Percentiles rank a stretch among this genome's conserved stretches.
Evolutionary conservation across 1,140 invertebrate genomes (phyloP).

Genomic region (Achatina immaculata): DNA sequence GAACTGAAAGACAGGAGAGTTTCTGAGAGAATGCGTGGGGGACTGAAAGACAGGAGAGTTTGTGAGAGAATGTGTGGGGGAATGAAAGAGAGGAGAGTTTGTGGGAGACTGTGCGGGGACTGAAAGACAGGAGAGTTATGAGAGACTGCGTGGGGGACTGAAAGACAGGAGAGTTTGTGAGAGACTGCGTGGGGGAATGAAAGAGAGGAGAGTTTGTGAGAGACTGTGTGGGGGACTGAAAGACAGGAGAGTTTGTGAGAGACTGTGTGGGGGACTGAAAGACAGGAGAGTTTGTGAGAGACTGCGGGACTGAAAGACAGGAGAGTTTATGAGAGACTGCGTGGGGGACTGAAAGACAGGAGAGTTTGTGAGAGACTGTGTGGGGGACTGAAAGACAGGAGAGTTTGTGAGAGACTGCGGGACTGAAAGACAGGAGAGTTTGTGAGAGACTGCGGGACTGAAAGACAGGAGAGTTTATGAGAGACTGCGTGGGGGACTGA

Average conservation of each 20-base stretch:
- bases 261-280: background rate
- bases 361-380: background rate
- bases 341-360: background rate
- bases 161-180: too few relatives aligned
- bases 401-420: background rate
- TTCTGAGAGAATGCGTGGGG: too few relatives aligned
- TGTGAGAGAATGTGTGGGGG: too few relatives aligned
- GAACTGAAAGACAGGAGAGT: too few relatives aligned
- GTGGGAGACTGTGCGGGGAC: too few relatives aligned
- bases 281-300: background rate
- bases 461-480: background rate
- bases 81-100: too few relatives aligned
- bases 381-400: background rate
- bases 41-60: too few relatives aligned
- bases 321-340: conserved; percentile 26
- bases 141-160: too few relatives aligned
- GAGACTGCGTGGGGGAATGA: too few relatives aligned
- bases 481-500: too few relatives aligned
- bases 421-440: background rate
- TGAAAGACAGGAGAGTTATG: too few relatives aligned
- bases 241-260: background rate
- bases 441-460: too few relatives aligned
- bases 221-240: background rate
- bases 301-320: conserved; percentile 5
- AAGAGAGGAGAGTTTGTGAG: background rate